Conservation (phyloP, 1,140 invertebrate species). For the Drosophila mojavensis region DNA sequence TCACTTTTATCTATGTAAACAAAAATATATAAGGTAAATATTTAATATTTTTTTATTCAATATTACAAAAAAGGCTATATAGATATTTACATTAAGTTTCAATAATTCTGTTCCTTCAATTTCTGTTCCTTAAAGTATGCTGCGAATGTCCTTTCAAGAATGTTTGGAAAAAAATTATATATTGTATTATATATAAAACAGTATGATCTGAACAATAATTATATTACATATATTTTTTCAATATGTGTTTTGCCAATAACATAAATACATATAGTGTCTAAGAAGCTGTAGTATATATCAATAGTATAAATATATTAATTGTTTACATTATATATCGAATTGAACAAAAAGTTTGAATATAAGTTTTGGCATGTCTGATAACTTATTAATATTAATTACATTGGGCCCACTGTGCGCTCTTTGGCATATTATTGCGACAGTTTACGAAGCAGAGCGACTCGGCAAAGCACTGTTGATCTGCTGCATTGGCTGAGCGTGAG, state of each 20-base stretch:
- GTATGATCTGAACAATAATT: not conserved
- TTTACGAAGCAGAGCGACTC: constrained; percentile 25
- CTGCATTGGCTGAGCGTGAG: constrained; percentile 29
- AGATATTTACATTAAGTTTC: not conserved
- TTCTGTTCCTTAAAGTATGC: constrained; percentile 11
- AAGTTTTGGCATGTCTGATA: not conserved
- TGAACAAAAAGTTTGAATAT: not conserved
- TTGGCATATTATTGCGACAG: constrained; percentile 30
- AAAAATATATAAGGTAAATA: too few species aligned
- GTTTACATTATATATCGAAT: not conserved
- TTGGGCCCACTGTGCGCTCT: constrained; percentile 35
- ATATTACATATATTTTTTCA: not conserved
- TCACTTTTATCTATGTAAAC: too few species aligned
- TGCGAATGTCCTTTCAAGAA: not conserved
- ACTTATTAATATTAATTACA: not conserved
- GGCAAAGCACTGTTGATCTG: constrained; percentile 11
- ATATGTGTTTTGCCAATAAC: too few species aligned
- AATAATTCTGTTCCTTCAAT: not conserved
- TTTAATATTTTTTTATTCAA: not conserved
- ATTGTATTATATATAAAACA: not conserved
- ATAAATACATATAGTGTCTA: too few species aligned
- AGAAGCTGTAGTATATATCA: too few species aligned
- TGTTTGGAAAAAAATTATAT: too few species aligned
- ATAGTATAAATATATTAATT: too few species aligned
- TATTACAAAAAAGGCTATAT: too few species aligned